A percentile compares a stretch with the other conserved stretches of the same genome.
These are phyloP conservation scores for Hedychridium roseum DNA, from an alignment of 2,888 invertebrate genomes.

Conservation along the genomic window DNA sequence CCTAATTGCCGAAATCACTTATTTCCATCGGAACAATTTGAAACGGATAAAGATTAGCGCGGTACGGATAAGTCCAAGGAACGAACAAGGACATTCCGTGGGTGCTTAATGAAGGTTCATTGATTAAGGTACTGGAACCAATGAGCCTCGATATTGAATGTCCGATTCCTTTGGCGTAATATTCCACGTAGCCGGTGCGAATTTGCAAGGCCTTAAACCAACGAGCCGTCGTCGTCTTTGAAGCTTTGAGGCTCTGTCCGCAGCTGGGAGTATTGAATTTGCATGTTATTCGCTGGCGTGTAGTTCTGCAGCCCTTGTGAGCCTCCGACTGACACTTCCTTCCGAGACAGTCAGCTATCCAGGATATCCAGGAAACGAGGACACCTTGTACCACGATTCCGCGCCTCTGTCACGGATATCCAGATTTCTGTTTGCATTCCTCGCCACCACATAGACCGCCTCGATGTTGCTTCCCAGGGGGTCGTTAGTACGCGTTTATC, in stretches of 20 bases:
- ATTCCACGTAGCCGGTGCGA: constrained; percentile 15
- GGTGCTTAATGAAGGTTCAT: too few species aligned
- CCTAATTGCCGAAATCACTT: too few species aligned
- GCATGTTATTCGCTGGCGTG: constrained; percentile 49
- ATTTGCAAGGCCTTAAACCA: constrained; percentile 24
- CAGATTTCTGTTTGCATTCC: background rate
- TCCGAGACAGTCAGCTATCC: constrained; percentile 6
- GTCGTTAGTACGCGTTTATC: too few species aligned
- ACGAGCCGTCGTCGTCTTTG: constrained; percentile 29
- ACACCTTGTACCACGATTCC: background rate
- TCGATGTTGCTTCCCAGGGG: too few species aligned
- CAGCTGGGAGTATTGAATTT: constrained; percentile 51
- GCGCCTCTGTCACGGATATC: background rate
- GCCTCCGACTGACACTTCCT: constrained; percentile 13
- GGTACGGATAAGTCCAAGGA: too few species aligned
- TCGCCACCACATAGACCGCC: too few species aligned
- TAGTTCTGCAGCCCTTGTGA: constrained; percentile 32
- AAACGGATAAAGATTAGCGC: too few species aligned
- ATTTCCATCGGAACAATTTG: too few species aligned
- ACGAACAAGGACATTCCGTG: too few species aligned
- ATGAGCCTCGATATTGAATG: background rate
- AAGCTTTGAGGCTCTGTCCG: constrained; percentile 32
- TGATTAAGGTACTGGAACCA: too few species aligned
- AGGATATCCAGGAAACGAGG: constrained; percentile 11
- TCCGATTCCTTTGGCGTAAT: constrained; percentile 10